Base-by-base conservation (phyloP, 2,888 invertebrate species). In the Limnephilus rhombicus region DNA sequence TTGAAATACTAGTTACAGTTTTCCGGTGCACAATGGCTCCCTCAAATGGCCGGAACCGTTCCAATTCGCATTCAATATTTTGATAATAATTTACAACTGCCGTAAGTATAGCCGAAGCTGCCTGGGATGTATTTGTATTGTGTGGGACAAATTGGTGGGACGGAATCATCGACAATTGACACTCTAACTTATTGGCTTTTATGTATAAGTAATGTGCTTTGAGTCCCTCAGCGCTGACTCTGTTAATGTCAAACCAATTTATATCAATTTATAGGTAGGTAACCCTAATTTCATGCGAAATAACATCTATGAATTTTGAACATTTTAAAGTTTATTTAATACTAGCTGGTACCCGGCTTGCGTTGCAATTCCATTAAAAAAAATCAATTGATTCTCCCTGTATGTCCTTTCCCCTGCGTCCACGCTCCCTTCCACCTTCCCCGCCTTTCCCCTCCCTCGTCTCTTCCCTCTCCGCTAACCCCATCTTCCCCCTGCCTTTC, bases 31-130 rank as follows among this genome's bases (percentile, higher is more conserved):
- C 86, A 91, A 91, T 80, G 15, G 85, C 31, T 87, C 91, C 81
- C 86, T 85, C 45, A 91, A 91, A 89, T 89, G 80, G 49, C 45
- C 86, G 41, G 86, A 91, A 87, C 86, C 91, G 81, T 91, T 91
- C 87, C 80, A 80, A 85, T 88, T 34, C 68, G 88, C 88, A 83
- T 88, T 88, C 83, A 91, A 91, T 91, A 82, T 82, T 86, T 83
- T 81, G 88, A 87, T 82, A 91, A 88, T 91, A 91, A 91, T 91
- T 91, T 83, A 91, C 91, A 81, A 88, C 88, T 88, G 88, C 91
- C 82, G 0, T 5, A 4, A 41, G 37, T 80, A 34, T 80, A 80
- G 37, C 89, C 13, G 89, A 12, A n/a, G 31, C 29, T 18, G 24
- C 5, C 49, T 31, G 68, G 80, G 68, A 31, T 89, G 88, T 53